Percentiles rank a stretch among this genome's conserved stretches.
Evolutionary conservation across 2,113 vertebrate genomes (phyloP).

Genomic region (Sylvilagus bachmani): DNA sequence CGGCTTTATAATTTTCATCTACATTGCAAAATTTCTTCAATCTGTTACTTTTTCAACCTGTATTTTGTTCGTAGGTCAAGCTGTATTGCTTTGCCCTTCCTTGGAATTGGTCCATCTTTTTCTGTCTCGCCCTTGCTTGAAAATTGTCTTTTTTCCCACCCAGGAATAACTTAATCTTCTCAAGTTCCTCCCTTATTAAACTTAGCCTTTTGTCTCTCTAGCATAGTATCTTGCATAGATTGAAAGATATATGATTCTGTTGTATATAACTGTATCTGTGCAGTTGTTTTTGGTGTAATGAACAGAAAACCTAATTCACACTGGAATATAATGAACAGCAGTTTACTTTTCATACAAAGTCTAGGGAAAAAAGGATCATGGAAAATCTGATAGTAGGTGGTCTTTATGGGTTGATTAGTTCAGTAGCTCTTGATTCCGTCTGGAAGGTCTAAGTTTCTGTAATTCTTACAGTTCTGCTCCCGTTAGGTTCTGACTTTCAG

Average conservation of each 20-base stretch:
- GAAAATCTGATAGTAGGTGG: neutral
- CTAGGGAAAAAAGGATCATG: neutral
- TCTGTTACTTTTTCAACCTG: neutral
- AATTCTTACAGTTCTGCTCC: neutral
- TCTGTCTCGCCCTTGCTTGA: neutral
- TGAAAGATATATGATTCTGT: neutral
- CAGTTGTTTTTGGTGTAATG: slow-evolving; percentile 39
- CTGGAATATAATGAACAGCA: neutral
- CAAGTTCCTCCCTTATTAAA: neutral
- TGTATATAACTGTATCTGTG: neutral
- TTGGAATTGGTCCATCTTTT: neutral
- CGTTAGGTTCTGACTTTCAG: neutral
- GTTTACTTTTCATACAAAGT: neutral
- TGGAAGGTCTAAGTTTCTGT: neutral
- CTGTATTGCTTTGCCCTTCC: neutral
- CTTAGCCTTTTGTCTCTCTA: neutral
- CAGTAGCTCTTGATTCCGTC: neutral
- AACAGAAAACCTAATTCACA: slow-evolving; percentile 5
- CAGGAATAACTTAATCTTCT: neutral
- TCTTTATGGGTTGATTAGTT: neutral
- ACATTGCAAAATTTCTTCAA: neutral
- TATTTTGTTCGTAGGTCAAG: neutral
- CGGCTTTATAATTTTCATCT: neutral
- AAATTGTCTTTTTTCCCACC: neutral
- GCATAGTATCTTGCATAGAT: neutral